Evolutionary conservation across 2,888 invertebrate species (phyloP).

Genomic region (Plebejus melissa): DNA sequence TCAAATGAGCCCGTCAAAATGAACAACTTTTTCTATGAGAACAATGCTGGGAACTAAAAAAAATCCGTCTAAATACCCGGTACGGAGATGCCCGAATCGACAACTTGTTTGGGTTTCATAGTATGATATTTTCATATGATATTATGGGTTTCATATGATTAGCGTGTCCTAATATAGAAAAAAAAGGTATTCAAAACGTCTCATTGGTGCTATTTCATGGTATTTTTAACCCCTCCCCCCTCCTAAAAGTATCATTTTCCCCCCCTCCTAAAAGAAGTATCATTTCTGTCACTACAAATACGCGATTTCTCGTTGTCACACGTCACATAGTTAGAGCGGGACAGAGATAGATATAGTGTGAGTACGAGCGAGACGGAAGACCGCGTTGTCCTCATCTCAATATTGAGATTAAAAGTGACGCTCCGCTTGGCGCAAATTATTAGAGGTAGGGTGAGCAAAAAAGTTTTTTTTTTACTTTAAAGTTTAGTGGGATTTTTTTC

Average conservation of each 20-base stretch:
- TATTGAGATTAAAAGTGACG: conserved; percentile 78
- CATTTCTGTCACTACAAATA: not conserved
- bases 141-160: too few relatives aligned
- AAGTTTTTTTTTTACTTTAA: conserved; percentile 31
- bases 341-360: conserved; percentile 29
- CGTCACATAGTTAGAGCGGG: conserved; percentile 24
- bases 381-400: conserved; percentile 76
- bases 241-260: not conserved
- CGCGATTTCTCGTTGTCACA: not conserved
- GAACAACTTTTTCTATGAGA: too few relatives aligned
- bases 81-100: too few relatives aligned
- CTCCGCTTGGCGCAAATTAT: conserved; percentile 74
- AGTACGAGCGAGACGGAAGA: conserved; percentile 52
- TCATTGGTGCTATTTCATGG: not conserved
- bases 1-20: too few relatives aligned
- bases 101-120: too few relatives aligned
- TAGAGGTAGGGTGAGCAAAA: conserved; percentile 56
- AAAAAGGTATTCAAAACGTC: too few relatives aligned
- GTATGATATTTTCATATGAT: too few relatives aligned
- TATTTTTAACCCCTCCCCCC: too few relatives aligned
- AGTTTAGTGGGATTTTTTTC: not conserved
- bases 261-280: not conserved
- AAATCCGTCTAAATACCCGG: too few relatives aligned
- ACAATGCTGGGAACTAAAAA: too few relatives aligned
- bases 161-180: too few relatives aligned